These are phyloP conservation scores for Sapajus apella DNA, from an alignment of 2,113 vertebrate species.

Conservation along the genomic window DNA sequence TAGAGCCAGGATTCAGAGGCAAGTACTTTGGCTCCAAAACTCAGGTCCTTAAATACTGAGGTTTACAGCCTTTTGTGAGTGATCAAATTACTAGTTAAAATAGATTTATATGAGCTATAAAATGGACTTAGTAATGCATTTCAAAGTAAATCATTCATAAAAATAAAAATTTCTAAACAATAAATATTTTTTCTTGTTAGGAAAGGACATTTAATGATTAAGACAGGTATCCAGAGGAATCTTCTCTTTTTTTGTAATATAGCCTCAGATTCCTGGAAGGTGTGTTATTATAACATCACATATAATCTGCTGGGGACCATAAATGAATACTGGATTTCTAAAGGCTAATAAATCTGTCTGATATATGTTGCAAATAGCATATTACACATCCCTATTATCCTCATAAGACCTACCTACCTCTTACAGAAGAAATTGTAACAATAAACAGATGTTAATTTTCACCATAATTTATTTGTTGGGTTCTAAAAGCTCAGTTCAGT, in stretches of 20 bases:
- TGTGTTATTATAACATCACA: background rate
- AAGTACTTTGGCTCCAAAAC: background rate
- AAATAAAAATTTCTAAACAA: conserved; percentile 57
- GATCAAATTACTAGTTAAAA: conserved; percentile 43
- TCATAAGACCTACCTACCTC: background rate
- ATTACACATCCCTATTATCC: background rate
- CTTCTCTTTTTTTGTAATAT: background rate
- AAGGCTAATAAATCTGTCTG: conserved; percentile 57
- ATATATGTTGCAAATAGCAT: conserved; percentile 42
- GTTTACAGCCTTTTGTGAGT: conserved; percentile 29
- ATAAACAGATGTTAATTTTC: conserved; percentile 68
- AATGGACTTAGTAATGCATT: conserved; percentile 43
- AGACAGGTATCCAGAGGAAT: background rate
- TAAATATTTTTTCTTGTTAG: conserved; percentile 37
- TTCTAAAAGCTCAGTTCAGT: background rate
- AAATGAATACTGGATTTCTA: conserved; percentile 45
- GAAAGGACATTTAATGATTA: conserved; percentile 32
- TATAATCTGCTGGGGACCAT: background rate
- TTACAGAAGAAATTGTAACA: conserved; percentile 36
- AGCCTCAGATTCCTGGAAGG: conserved; percentile 42
- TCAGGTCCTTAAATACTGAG: background rate
- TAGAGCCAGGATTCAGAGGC: background rate
- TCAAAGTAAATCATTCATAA: conserved; percentile 48
- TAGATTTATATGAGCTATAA: conserved; percentile 58
- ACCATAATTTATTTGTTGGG: conserved; percentile 54